Evolutionary conservation across 2,113 vertebrate genomes (phyloP).

Genomic region (Mustela lutreola): DNA sequence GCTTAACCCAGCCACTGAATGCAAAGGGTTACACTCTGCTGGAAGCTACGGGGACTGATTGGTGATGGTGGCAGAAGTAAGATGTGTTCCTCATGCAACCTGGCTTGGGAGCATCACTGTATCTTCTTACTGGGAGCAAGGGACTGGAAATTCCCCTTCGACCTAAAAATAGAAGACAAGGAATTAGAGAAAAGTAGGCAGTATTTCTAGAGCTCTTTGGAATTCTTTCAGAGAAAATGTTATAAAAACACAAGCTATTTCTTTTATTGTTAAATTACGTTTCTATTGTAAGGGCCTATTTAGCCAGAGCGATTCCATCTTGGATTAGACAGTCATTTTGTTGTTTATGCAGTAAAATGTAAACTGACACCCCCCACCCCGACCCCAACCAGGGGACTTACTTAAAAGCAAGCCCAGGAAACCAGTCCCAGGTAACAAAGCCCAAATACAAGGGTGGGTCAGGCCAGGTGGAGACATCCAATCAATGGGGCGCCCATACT

Average conservation of each 20-base stretch:
- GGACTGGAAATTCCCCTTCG: not conserved
- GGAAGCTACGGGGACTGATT: too few relatives aligned
- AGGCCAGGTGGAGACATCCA: too few relatives aligned
- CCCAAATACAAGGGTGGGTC: too few relatives aligned
- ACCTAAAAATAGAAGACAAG: not conserved
- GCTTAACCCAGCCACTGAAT: not conserved
- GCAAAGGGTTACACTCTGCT: not conserved
- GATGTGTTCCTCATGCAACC: not conserved
- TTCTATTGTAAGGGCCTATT: not conserved
- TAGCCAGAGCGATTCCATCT: too few relatives aligned
- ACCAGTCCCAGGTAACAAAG: too few relatives aligned
- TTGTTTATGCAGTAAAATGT: too few relatives aligned
- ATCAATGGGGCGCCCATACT: too few relatives aligned
- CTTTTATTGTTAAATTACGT: not conserved
- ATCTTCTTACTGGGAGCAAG: not conserved
- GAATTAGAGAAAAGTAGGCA: not conserved
- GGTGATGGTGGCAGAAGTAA: not conserved
- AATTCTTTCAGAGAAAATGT: slow-evolving; percentile 33
- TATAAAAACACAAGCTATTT: slow-evolving; percentile 32
- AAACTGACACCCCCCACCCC: too few relatives aligned
- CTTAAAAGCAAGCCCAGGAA: too few relatives aligned
- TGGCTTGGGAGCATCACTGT: not conserved
- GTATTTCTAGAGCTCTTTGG: not conserved
- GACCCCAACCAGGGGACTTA: too few relatives aligned
- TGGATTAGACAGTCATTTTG: too few relatives aligned